Conservation (phyloP, 2,888 invertebrate genomes). For the Nomada fucata region DNA sequence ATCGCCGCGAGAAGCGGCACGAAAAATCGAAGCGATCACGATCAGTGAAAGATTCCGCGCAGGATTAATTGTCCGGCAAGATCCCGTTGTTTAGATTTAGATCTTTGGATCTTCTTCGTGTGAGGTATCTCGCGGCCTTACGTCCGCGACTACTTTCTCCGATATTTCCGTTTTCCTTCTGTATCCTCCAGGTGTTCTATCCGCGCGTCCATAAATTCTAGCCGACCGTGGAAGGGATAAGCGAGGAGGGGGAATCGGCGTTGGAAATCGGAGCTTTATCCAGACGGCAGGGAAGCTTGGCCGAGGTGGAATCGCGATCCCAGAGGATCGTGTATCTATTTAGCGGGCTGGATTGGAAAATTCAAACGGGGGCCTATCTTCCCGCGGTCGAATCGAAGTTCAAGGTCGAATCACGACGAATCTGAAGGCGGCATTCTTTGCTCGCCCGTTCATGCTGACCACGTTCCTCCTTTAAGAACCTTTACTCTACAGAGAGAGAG, state of each 20-base stretch:
- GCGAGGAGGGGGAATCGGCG: neutral
- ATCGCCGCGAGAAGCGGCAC: no score
- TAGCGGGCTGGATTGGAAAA: neutral
- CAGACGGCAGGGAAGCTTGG: neutral
- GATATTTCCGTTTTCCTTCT: slow-evolving; percentile 47
- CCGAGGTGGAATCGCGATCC: no score
- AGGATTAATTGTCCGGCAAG: slow-evolving; percentile 40
- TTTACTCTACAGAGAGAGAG: slow-evolving; percentile 49
- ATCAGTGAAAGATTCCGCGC: neutral
- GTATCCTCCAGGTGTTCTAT: slow-evolving; percentile 33
- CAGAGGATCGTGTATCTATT: no score
- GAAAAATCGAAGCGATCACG: no score
- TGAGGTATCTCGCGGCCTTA: slow-evolving; percentile 8
- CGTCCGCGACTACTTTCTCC: slow-evolving; percentile 48
- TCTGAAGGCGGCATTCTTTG: slow-evolving; percentile 65
- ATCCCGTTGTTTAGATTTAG: slow-evolving; percentile 37
- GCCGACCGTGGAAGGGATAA: slow-evolving; percentile 15
- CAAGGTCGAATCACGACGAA: slow-evolving; percentile 66
- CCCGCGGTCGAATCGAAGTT: slow-evolving; percentile 7
- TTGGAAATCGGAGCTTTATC: slow-evolving; percentile 9
- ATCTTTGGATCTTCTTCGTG: slow-evolving; percentile 21
- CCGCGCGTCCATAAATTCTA: slow-evolving; percentile 56
- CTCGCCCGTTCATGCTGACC: slow-evolving; percentile 41
- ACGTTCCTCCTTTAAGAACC: slow-evolving; percentile 61
- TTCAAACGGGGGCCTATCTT: neutral